A percentile compares a stretch with the other conserved stretches of the same genome.
These are phyloP conservation scores for Drepana falcataria DNA, from an alignment of 2,888 invertebrate species.

Conservation along the genomic window DNA sequence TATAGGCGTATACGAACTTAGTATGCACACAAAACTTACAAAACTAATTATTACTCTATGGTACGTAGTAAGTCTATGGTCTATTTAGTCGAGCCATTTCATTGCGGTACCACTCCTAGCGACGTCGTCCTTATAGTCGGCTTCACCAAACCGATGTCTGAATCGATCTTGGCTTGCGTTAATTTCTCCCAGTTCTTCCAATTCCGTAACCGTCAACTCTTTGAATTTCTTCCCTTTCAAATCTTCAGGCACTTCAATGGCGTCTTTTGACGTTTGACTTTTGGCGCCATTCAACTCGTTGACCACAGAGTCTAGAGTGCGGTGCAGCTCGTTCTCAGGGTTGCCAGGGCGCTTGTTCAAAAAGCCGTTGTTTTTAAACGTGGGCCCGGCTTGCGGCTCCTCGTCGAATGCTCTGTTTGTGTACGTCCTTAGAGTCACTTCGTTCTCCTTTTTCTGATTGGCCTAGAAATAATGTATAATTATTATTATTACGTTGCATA, in stretches of 20 bases:
- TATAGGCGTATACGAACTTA: no score
- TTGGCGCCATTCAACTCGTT: slow-evolving; percentile 43
- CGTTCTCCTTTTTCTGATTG: slow-evolving; percentile 29
- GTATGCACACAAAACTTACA: background rate
- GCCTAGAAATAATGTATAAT: slow-evolving; percentile 30
- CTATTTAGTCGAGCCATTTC: slow-evolving; percentile 58
- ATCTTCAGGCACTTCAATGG: slow-evolving; percentile 35
- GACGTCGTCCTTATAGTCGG: slow-evolving; percentile 53
- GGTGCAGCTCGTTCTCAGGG: slow-evolving; percentile 51
- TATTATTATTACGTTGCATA: no score
- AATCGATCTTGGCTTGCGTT: slow-evolving; percentile 59
- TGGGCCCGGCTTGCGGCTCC: slow-evolving; percentile 23
- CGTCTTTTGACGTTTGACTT: slow-evolving; percentile 10
- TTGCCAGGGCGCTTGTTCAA: slow-evolving; percentile 54
- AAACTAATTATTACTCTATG: background rate
- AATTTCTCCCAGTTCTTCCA: slow-evolving; percentile 52
- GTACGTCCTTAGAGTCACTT: slow-evolving; percentile 35
- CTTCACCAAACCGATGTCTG: slow-evolving; percentile 49
- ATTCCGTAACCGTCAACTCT: slow-evolving; percentile 47
- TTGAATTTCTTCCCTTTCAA: slow-evolving; percentile 54
- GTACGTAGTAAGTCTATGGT: no score
- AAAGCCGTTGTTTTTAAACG: slow-evolving; percentile 45
- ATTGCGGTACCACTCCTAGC: slow-evolving; percentile 33
- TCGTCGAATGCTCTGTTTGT: slow-evolving; percentile 45
- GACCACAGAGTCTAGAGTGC: slow-evolving; percentile 55